These are phyloP conservation scores for Ginglymostoma cirratum DNA, from an alignment of 2,113 vertebrate genomes.

Conservation along the genomic window DNA sequence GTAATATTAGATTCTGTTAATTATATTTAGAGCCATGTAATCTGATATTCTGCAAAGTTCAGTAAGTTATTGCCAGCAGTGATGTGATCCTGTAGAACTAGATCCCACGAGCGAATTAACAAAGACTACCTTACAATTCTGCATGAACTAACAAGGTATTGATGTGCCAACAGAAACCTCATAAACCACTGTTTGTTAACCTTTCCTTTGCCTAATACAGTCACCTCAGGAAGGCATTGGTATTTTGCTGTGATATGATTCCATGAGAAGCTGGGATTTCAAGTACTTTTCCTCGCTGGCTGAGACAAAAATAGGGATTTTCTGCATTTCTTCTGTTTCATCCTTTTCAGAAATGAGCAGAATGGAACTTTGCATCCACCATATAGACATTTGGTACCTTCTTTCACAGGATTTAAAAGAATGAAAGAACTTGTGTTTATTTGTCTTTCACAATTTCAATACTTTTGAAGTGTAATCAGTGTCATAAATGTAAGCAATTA, in stretches of 20 bases:
- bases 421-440: background rate
- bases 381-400: background rate
- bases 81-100: constrained; percentile 27
- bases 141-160: constrained; percentile 2
- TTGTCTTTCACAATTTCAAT: background rate
- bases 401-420: background rate
- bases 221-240: background rate
- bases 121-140: constrained; percentile 32
- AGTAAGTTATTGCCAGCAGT: constrained; percentile 11
- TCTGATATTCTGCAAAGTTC: constrained; percentile 12
- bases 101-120: constrained; percentile 3
- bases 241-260: background rate
- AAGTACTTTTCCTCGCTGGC: background rate
- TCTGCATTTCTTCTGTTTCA: background rate
- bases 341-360: background rate
- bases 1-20: constrained; percentile 25
- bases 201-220: background rate
- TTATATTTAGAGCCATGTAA: constrained; percentile 22
- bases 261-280: background rate
- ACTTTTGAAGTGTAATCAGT: background rate
- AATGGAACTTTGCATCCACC: background rate
- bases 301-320: background rate
- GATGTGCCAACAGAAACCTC: constrained; percentile 28
- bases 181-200: constrained; percentile 11
- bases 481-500: background rate